Percentiles rank a stretch among this genome's conserved stretches.
phyloP scores from a whole-genome alignment of 1,140 invertebrate species.

The Drosophila mauritiana region DNA sequence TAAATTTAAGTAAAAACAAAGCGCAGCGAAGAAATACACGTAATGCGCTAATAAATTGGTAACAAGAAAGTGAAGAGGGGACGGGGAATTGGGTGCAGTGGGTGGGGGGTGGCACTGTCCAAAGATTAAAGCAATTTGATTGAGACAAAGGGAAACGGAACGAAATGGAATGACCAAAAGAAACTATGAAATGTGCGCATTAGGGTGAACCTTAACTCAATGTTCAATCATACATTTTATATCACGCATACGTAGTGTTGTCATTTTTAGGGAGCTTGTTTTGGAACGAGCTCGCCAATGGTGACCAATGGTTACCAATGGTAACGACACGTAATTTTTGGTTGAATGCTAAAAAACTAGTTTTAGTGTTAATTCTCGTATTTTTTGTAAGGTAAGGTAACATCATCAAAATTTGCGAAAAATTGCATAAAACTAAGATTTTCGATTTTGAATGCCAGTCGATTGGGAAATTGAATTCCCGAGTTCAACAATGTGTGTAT shows the following conservation, averaged over 20 bases:
- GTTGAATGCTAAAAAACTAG: no score
- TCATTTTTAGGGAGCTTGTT: not conserved
- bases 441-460: no score
- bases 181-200: conserved; percentile 33
- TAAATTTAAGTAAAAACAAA: conserved; percentile 28
- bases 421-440: no score
- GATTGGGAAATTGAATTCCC: no score
- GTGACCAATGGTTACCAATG: no score
- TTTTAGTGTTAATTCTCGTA: no score
- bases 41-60: conserved; percentile 48
- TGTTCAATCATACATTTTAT: not conserved
- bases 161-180: conserved; percentile 44
- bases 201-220: conserved; percentile 10
- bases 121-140: conserved; percentile 76
- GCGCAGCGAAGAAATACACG: conserved; percentile 17
- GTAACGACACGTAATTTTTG: no score
- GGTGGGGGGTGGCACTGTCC: conserved; percentile 43
- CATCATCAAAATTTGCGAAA: no score
- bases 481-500: no score
- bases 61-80: conserved; percentile 42
- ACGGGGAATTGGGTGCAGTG: not conserved
- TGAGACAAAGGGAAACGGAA: conserved; percentile 72
- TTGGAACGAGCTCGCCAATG: no score
- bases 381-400: no score
- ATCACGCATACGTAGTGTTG: not conserved